These are phyloP conservation scores for Dermochelys coriacea DNA, from an alignment of 2,797 vertebrate genomes.

Conservation along the genomic window DNA sequence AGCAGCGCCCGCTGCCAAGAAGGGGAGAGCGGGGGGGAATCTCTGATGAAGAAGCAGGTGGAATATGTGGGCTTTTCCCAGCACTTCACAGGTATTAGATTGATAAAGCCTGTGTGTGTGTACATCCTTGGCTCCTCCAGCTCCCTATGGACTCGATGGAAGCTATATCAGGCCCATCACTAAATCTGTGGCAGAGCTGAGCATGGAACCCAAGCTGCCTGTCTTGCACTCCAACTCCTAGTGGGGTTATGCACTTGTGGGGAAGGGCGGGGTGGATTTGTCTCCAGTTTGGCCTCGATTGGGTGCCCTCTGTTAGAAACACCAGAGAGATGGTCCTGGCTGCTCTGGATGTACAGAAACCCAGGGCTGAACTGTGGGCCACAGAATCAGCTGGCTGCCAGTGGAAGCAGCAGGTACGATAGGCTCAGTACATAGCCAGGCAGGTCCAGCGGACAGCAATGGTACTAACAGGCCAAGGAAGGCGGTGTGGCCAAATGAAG, in stretches of 20 bases:
- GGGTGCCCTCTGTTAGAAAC: no score
- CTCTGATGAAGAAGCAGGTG: background rate
- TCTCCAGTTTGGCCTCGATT: no score
- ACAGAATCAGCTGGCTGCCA: no score
- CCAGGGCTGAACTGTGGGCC: no score
- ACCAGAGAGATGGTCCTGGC: no score
- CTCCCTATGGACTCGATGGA: no score
- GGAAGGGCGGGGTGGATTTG: background rate
- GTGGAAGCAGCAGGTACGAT: no score
- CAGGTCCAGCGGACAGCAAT: background rate
- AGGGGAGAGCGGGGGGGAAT: background rate
- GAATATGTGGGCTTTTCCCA: background rate
- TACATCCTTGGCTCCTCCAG: no score
- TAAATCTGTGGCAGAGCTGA: background rate
- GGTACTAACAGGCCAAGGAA: no score
- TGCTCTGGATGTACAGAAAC: background rate
- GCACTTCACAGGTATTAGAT: no score
- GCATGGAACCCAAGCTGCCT: background rate
- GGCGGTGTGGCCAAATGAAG: background rate
- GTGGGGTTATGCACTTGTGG: background rate
- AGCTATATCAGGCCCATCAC: background rate
- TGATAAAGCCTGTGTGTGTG: no score
- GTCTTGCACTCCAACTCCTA: no score
- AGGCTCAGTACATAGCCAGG: background rate
- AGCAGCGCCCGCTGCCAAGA: background rate